A percentile compares a stretch with the other conserved stretches of the same genome.
phyloP scores from a whole-genome alignment of 2,797 vertebrate genomes.

The Coccyzus lansbergi region DNA sequence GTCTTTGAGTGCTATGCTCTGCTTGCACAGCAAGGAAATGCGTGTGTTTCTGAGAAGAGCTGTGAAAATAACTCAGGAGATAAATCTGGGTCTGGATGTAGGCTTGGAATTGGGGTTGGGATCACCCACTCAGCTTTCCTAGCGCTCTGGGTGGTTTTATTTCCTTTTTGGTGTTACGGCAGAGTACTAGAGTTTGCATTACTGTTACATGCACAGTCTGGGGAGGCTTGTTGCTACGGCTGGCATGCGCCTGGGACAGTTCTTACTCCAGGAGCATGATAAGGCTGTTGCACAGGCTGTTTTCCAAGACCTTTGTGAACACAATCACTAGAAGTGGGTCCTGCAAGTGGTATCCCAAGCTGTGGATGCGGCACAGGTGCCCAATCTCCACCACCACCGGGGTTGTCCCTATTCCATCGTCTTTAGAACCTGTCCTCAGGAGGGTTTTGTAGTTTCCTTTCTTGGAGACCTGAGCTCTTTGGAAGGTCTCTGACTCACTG shows the following conservation, averaged over 20 bases:
- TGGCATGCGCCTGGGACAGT: fast-evolving
- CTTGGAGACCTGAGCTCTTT: neutral
- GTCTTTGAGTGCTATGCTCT: neutral
- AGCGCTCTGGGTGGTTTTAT: neutral
- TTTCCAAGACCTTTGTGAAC: neutral
- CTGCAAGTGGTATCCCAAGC: neutral
- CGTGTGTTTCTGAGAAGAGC: conserved; percentile 28
- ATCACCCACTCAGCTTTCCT: conserved; percentile 58
- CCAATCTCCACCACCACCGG: neutral
- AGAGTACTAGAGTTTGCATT: conserved; percentile 27
- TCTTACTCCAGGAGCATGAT: fast-evolving
- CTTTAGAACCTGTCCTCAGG: neutral
- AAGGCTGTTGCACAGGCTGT: neutral
- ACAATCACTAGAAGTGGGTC: fast-evolving
- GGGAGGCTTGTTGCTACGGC: neutral
- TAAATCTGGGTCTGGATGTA: conserved; percentile 61
- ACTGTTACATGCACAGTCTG: neutral
- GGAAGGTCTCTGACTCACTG: fast-evolving
- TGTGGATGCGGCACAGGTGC: fast-evolving
- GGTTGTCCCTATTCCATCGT: neutral
- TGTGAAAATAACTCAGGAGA: conserved; percentile 49
- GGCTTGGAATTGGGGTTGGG: conserved; percentile 55
- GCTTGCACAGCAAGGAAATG: neutral
- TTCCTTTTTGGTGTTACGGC: conserved; percentile 28
- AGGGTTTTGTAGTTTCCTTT: neutral